Evolutionary conservation across 1,140 invertebrate genomes (phyloP), one percentile per base, ranked within the genome.

Genomic region (Aphaenogaster rudis): DNA sequence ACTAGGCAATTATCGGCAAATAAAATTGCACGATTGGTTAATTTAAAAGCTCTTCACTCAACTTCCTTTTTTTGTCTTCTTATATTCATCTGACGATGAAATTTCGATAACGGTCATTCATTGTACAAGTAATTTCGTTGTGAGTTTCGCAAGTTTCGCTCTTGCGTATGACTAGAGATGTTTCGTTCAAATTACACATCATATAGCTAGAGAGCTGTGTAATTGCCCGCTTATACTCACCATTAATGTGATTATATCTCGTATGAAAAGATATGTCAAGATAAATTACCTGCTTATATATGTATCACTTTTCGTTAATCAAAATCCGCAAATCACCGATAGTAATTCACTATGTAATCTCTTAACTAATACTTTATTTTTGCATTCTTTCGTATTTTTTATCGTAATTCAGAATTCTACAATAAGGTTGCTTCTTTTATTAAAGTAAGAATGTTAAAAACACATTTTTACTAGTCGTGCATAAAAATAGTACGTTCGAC

Each of bases 1-100:
- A 79, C 63, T 86, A 66, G 50, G 36, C 82, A 79, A 79, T 79
- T 79, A 86, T 66, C 82, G 82, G 74, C 59, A 52, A 79, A 86
- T 79, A 77, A 78, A 84, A 79, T 79, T 52, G 39, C 21, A 15
- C 61, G 61, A 76, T 76, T 63, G 54, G 57, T 76, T 84, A 84
- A 84, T 84, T 84, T 84, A 82, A 86, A 61, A 81, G 13, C 42
- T 69, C 74, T 86, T n/a, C 61, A 15, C n/a, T 78, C 4, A n/a
- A 45, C 42, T 64, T 79, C 9, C 1, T 63, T 66, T 28, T 50
- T 78, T 48, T 36, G 15, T 80, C 57, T 45, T 48, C 48, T 81
- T 71, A 71, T 15, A 59, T 59, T 61, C 17, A 59, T 28, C 52
- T 33, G 21, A 48, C 48, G 39, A 21, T 59, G 39, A 59, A 82